Percentiles rank a stretch among this genome's conserved stretches.
Conservation (phyloP, 2,113 vertebrate species). For the Scolopax mira region DNA sequence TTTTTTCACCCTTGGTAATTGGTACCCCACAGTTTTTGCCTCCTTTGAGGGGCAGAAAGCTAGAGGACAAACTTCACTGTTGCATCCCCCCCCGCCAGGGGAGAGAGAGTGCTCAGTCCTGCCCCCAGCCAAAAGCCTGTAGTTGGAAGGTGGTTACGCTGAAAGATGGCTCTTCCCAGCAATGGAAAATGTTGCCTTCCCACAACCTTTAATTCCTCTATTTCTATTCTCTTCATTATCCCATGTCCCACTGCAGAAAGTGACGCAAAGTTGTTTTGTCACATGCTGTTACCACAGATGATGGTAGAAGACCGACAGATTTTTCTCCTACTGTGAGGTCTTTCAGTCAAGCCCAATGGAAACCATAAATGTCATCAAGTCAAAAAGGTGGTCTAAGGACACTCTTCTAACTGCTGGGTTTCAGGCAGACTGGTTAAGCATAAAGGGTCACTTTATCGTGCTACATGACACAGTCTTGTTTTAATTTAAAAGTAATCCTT, state of each 20-base stretch:
- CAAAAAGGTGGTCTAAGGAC: background rate
- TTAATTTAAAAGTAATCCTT: background rate
- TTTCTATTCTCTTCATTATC: background rate
- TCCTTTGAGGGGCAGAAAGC: background rate
- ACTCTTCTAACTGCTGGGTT: background rate
- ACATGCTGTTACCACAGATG: background rate
- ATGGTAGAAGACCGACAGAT: background rate
- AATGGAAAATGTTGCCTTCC: background rate
- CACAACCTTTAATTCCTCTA: background rate
- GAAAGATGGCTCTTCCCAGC: background rate
- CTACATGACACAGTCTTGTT: background rate
- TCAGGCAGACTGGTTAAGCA: background rate
- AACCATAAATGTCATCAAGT: background rate
- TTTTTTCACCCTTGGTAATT: background rate
- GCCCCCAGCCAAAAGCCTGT: background rate
- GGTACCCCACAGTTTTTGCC: rapidly evolving
- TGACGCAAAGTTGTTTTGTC: background rate
- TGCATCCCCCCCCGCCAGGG: background rate
- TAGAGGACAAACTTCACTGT: too few species aligned
- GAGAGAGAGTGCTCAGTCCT: background rate
- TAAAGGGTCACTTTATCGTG: background rate
- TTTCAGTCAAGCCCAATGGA: background rate
- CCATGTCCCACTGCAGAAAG: background rate
- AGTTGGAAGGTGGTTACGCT: background rate
- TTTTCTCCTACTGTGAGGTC: background rate